These are phyloP conservation scores for Chiridota heheva DNA, from an alignment of 35 echinoderm and acorn worm genomes.

Conservation along the genomic window DNA sequence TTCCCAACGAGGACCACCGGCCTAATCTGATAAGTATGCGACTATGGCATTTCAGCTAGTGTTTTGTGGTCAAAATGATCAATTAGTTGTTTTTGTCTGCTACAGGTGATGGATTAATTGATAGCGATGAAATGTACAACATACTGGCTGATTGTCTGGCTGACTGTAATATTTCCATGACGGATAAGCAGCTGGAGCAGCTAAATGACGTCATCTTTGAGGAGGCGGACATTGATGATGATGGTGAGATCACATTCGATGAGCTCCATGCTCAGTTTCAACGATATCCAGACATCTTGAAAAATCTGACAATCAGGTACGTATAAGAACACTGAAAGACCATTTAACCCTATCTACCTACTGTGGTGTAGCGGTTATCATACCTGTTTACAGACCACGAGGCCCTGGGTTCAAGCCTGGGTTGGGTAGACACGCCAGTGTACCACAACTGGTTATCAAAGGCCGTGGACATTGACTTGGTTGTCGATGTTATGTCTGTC, in stretches of 20 bases:
- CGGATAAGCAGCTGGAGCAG: not conserved
- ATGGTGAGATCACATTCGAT: conserved; percentile 7
- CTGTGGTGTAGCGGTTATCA: not conserved
- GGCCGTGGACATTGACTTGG: not conserved
- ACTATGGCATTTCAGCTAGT: not conserved
- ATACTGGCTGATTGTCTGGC: not conserved
- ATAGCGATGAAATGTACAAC: conserved; percentile 8
- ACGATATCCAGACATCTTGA: not conserved
- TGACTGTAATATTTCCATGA: not conserved
- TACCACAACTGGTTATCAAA: no score
- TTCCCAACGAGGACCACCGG: no score
- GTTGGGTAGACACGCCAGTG: no score
- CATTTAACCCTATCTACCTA: no score
- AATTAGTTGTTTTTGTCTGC: not conserved
- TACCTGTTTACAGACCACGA: no score
- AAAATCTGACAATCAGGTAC: conserved; percentile 12
- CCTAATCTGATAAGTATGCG: not conserved
- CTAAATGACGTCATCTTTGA: conserved; percentile 1
- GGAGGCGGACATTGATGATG: conserved; percentile 13
- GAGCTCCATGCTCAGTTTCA: conserved; percentile 17
- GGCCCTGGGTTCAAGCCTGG: no score
- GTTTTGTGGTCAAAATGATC: not conserved
- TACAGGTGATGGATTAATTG: no score
- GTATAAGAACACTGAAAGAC: no score
- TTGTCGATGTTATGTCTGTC: no score